Evolutionary conservation across 2,113 vertebrate species (phyloP).

Genomic region (Epinephelus cyanopodus): DNA sequence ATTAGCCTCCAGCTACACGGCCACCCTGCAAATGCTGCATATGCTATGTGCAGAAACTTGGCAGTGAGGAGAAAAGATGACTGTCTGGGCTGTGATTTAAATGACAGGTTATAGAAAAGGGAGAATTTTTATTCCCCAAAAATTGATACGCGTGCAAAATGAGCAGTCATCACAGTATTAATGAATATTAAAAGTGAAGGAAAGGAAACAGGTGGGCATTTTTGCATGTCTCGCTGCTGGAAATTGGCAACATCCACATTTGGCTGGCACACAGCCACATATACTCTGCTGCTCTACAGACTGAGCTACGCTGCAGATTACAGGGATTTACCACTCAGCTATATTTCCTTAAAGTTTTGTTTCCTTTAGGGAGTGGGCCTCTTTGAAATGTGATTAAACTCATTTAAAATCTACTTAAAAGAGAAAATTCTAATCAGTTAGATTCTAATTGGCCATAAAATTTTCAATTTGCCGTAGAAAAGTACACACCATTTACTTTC

Average conservation of each 20-base stretch:
- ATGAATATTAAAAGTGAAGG: constrained; percentile 59
- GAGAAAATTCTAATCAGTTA: constrained; percentile 33
- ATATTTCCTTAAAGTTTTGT: constrained; percentile 5
- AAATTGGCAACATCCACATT: constrained; percentile 40
- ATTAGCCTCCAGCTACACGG: constrained; percentile 9
- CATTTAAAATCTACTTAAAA: constrained; percentile 28
- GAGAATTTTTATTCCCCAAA: constrained; percentile 39
- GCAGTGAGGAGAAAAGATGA: constrained; percentile 28
- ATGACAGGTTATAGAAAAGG: constrained; percentile 32
- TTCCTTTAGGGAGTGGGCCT: background rate
- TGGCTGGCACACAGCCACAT: constrained; percentile 46
- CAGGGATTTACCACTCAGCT: background rate
- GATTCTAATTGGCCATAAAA: constrained; percentile 56
- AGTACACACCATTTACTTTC: constrained; percentile 53
- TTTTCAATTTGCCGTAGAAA: constrained; percentile 58
- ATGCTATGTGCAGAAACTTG: constrained; percentile 23
- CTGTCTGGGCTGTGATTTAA: constrained; percentile 31
- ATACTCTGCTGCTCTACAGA: constrained; percentile 23
- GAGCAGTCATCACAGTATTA: constrained; percentile 56
- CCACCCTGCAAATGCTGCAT: constrained; percentile 30
- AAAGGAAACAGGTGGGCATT: constrained; percentile 77
- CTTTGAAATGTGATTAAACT: constrained; percentile 26
- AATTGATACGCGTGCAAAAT: constrained; percentile 59
- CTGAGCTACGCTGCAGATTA: constrained; percentile 27
- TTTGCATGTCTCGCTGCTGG: constrained; percentile 50